phyloP scores from a whole-genome alignment of 2,113 vertebrate species.

The Cheirogaleus medius region DNA sequence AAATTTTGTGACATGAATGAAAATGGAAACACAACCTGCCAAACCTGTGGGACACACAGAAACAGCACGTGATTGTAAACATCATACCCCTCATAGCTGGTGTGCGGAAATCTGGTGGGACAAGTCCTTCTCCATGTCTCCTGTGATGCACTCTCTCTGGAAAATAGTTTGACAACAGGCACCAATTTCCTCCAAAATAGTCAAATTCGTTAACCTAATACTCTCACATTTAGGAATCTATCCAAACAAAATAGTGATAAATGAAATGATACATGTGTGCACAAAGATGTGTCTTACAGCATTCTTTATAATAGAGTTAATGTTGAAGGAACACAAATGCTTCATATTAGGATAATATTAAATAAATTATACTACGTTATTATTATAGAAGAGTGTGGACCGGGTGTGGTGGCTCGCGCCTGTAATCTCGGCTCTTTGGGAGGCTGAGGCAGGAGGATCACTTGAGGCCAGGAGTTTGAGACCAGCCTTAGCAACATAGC shows the following conservation, averaged over 20 bases:
- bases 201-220: neutral
- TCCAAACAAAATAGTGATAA: neutral
- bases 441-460: too few species aligned
- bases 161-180: neutral
- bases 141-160: neutral
- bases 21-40: too few species aligned
- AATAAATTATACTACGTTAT: rapidly evolving
- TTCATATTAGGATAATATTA: neutral
- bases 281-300: too few species aligned
- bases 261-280: rapidly evolving
- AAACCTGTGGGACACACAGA: too few species aligned
- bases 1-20: too few species aligned
- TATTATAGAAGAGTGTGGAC: rapidly evolving
- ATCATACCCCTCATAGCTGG: neutral
- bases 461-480: too few species aligned
- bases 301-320: neutral
- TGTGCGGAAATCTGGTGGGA: rapidly evolving
- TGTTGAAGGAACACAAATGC: neutral
- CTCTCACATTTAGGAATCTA: neutral
- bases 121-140: rapidly evolving
- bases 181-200: neutral
- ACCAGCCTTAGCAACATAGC: too few species aligned
- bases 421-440: too few species aligned
- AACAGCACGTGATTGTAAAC: neutral
- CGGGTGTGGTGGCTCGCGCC: too few species aligned